Conservation (phyloP, 2,797 vertebrate species). For the Apogon hyalosoma region DNA sequence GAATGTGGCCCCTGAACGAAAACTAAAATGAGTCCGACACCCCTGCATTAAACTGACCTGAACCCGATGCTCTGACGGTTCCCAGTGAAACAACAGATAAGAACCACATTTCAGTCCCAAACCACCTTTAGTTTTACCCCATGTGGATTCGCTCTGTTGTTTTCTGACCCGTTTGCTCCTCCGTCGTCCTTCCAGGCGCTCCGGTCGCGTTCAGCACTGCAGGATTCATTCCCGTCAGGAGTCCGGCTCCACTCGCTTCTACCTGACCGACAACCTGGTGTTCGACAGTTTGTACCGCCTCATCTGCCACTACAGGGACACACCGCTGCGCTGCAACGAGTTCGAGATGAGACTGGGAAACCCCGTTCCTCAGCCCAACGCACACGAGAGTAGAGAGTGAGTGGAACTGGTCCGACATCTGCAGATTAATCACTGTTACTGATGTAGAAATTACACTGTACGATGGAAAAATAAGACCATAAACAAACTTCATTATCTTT, state of each 20-base stretch:
- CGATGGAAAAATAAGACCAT: no score
- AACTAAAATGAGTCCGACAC: no score
- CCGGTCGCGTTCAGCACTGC: slow-evolving; percentile 95
- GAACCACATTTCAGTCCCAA: no score
- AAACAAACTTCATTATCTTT: no score
- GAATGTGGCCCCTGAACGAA: no score
- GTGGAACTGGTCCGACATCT: slow-evolving; percentile 44
- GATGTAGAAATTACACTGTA: not conserved
- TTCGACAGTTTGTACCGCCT: slow-evolving; percentile 96
- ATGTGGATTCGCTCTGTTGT: no score
- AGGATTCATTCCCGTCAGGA: slow-evolving; percentile 97
- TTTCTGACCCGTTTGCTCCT: not conserved
- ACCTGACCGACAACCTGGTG: slow-evolving; percentile 97
- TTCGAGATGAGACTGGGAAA: slow-evolving; percentile 96
- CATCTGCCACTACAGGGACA: slow-evolving; percentile 97
- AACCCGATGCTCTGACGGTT: no score
- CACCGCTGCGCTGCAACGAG: slow-evolving; percentile 95
- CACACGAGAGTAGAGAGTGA: slow-evolving; percentile 97
- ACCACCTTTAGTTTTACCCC: no score
- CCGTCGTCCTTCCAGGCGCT: slow-evolving; percentile 84
- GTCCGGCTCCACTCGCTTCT: slow-evolving; percentile 94
- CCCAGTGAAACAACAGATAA: no score
- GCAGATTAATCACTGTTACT: no score
- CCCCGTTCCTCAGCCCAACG: slow-evolving; percentile 95
- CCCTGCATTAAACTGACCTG: no score